Percentiles rank a stretch among this genome's conserved stretches.
These are phyloP conservation scores for Hexactinellida sp. DNA, from an alignment of 37 sponge, comb jelly and placozoan genomes.

Conservation along the genomic window DNA sequence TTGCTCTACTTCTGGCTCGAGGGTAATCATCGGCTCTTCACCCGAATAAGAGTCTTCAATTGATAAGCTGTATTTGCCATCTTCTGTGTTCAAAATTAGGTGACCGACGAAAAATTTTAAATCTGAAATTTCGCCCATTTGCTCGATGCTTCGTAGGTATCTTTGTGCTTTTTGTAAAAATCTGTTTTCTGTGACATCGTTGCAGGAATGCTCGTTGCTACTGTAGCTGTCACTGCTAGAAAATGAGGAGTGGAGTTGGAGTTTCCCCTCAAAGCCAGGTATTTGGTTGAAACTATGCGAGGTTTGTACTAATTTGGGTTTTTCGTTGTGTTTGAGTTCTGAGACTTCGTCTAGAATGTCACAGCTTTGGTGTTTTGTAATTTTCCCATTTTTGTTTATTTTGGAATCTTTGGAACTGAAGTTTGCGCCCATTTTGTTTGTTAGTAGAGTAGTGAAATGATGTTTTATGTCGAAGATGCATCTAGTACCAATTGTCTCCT, in stretches of 20 bases:
- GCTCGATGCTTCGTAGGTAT: background rate
- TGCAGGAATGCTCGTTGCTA: background rate
- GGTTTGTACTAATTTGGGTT: background rate
- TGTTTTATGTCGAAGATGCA: too few species aligned
- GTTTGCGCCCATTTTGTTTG: background rate
- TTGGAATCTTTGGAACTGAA: background rate
- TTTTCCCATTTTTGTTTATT: background rate
- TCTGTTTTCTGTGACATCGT: background rate
- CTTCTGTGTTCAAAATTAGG: background rate
- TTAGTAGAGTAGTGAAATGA: too few species aligned
- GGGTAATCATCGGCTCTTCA: background rate
- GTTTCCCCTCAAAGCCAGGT: background rate
- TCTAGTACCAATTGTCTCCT: too few species aligned
- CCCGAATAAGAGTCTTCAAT: background rate
- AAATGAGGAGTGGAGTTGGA: background rate
- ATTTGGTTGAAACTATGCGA: background rate
- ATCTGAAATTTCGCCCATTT: background rate
- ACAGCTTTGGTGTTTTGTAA: background rate
- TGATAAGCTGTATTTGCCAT: background rate
- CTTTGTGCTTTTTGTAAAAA: background rate
- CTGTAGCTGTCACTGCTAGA: background rate
- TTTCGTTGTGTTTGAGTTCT: background rate
- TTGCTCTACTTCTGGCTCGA: background rate
- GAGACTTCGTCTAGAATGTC: background rate
- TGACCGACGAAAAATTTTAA: background rate